Conservation (phyloP, 1,140 invertebrate genomes). For the Hermetia illucens region DNA sequence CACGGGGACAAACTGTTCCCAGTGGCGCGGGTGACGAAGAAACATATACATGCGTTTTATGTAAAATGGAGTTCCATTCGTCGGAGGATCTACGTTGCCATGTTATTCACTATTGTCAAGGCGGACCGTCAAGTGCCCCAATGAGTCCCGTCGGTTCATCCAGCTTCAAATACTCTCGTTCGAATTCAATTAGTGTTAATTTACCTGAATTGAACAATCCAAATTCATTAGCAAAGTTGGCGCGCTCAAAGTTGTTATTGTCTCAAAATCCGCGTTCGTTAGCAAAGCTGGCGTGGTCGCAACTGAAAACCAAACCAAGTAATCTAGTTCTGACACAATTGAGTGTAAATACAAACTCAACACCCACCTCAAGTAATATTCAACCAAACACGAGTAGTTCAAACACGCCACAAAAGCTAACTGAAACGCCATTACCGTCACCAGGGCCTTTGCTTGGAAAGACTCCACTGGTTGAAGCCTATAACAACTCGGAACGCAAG, state of each 20-base stretch:
- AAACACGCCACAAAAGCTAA: conserved; percentile 34
- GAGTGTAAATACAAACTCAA: conserved; percentile 11
- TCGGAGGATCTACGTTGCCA: conserved; percentile 54
- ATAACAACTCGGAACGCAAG: conserved; percentile 12
- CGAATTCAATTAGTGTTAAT: conserved; percentile 38
- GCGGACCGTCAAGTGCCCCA: conserved; percentile 22
- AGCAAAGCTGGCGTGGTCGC: conserved; percentile 25
- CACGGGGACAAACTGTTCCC: conserved; percentile 32
- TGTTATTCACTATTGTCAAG: conserved; percentile 47
- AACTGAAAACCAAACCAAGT: conserved; percentile 33
- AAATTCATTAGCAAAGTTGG: conserved; percentile 27
- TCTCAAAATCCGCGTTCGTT: conserved; percentile 27
- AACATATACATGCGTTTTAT: conserved; percentile 44
- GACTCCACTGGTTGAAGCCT: conserved; percentile 54
- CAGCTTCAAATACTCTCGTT: conserved; percentile 21
- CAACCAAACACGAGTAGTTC: conserved; percentile 4
- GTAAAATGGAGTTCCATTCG: conserved; percentile 49
- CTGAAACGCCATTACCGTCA: conserved; percentile 47
- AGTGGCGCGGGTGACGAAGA: conserved; percentile 37
- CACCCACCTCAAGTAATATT: conserved; percentile 9
- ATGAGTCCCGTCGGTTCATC: conserved; percentile 25
- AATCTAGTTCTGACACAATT: conserved; percentile 33
- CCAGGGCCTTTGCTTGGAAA: conserved; percentile 65
- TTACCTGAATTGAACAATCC: conserved; percentile 35
- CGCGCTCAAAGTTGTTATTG: conserved; percentile 18